Conservation (phyloP, 1,140 invertebrate genomes). For the Archivesica marissinica region DNA sequence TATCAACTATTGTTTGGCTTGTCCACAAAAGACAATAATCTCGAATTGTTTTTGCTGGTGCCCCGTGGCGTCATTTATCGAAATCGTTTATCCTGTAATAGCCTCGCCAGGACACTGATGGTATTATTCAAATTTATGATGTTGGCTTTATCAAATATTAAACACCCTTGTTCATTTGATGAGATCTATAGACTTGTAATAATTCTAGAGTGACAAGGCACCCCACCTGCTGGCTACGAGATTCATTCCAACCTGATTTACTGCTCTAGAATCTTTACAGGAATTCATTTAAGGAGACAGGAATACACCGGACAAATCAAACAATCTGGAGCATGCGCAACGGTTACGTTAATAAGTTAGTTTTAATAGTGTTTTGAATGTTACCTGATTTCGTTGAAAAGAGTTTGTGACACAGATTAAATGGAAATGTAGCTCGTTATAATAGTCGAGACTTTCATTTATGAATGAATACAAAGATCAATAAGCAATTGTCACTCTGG, state of each 20-base stretch:
- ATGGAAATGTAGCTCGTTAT: not conserved
- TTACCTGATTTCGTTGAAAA: too few species aligned
- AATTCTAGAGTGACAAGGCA: conserved; percentile 31
- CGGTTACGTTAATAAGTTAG: too few species aligned
- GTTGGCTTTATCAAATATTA: conserved; percentile 54
- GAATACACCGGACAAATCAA: too few species aligned
- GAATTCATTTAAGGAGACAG: not conserved
- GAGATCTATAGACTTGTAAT: conserved; percentile 56
- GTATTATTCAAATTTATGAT: conserved; percentile 64
- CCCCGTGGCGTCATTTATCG: conserved; percentile 32
- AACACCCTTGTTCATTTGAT: conserved; percentile 23
- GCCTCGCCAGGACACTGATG: not conserved
- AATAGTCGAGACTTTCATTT: not conserved
- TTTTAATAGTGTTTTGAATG: too few species aligned
- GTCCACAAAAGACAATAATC: conserved; percentile 3
- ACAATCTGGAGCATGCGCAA: too few species aligned
- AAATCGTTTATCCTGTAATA: conserved; percentile 26
- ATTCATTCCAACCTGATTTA: conserved; percentile 25
- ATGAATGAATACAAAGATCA: too few species aligned
- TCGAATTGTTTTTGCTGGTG: conserved; percentile 23
- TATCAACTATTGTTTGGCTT: conserved; percentile 9
- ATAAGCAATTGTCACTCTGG: too few species aligned
- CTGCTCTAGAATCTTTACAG: not conserved
- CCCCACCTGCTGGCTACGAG: conserved; percentile 16
- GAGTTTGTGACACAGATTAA: not conserved